Evolutionary conservation across 2,113 vertebrate genomes (phyloP).

Genomic region (Rhinogobius similis): DNA sequence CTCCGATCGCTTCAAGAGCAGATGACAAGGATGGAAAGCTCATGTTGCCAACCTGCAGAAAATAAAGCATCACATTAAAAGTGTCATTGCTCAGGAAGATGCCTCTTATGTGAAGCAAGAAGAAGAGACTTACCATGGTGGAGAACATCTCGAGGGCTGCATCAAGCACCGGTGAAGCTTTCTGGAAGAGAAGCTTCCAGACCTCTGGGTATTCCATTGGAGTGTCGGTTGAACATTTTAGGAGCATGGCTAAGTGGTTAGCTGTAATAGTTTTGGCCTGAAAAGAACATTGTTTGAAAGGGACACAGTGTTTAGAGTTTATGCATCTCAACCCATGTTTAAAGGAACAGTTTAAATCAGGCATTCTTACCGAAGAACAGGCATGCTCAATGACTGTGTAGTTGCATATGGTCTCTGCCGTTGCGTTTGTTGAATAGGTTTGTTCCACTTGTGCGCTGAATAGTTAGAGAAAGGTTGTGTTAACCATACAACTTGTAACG

Average conservation of each 20-base stretch:
- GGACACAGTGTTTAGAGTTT: background rate
- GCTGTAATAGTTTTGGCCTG: constrained; percentile 36
- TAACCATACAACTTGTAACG: background rate
- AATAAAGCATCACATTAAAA: constrained; percentile 5
- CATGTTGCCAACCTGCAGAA: constrained; percentile 15
- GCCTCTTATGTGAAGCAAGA: background rate
- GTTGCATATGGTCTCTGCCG: constrained; percentile 22
- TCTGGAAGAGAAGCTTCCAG: constrained; percentile 62
- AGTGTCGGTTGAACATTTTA: constrained; percentile 40
- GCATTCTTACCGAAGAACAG: constrained; percentile 50
- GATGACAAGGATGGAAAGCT: constrained; percentile 7
- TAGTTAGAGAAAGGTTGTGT: background rate
- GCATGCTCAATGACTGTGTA: constrained; percentile 40
- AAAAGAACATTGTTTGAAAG: background rate
- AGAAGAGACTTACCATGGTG: constrained; percentile 24
- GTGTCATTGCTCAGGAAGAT: background rate
- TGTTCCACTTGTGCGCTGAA: constrained; percentile 5
- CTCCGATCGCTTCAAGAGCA: constrained; percentile 40
- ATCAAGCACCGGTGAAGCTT: constrained; percentile 27
- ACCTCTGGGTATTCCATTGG: constrained; percentile 8
- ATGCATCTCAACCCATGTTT: background rate
- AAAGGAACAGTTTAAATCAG: background rate
- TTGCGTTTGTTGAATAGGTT: background rate
- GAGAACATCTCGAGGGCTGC: constrained; percentile 39
- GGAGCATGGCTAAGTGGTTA: constrained; percentile 34